Conservation (phyloP, 1,140 invertebrate genomes). For the Formica selysi region DNA sequence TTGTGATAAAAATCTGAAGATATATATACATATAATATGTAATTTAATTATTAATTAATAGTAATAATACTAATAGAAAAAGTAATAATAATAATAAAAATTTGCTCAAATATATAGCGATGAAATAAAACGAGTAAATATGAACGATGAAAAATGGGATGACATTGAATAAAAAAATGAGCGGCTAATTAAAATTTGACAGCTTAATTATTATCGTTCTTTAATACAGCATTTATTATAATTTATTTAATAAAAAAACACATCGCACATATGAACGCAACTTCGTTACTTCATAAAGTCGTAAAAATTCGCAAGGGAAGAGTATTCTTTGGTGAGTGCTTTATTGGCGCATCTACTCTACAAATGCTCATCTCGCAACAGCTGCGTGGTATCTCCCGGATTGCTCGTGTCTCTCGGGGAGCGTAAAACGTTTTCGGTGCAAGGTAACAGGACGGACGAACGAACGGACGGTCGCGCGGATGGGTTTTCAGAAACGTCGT, state of each 20-base stretch:
- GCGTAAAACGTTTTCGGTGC: slow-evolving; percentile 70
- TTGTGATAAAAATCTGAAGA: too few relatives aligned
- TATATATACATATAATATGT: background rate
- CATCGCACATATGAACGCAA: background rate
- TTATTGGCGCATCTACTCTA: slow-evolving; percentile 10
- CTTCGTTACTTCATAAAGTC: background rate
- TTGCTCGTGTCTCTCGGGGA: slow-evolving; percentile 17
- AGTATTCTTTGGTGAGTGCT: background rate
- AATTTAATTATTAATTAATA: slow-evolving; percentile 11
- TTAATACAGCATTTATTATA: background rate
- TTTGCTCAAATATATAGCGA: background rate
- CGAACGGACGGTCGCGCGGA: slow-evolving; percentile 71
- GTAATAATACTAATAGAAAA: too few relatives aligned
- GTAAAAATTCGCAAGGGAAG: background rate
- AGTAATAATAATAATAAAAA: background rate
- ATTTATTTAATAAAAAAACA: slow-evolving; percentile 11
- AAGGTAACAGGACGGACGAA: slow-evolving; percentile 23
- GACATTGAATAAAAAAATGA: too few relatives aligned
- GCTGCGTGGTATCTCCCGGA: slow-evolving; percentile 3
- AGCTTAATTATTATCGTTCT: background rate
- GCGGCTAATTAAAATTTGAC: background rate
- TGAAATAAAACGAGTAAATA: too few relatives aligned
- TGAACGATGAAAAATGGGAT: background rate
- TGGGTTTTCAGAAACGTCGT: slow-evolving; percentile 84
- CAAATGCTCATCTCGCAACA: slow-evolving; percentile 26